phyloP scores from a whole-genome alignment of 1,140 invertebrate species.

The Drosophila sulfurigaster region DNA sequence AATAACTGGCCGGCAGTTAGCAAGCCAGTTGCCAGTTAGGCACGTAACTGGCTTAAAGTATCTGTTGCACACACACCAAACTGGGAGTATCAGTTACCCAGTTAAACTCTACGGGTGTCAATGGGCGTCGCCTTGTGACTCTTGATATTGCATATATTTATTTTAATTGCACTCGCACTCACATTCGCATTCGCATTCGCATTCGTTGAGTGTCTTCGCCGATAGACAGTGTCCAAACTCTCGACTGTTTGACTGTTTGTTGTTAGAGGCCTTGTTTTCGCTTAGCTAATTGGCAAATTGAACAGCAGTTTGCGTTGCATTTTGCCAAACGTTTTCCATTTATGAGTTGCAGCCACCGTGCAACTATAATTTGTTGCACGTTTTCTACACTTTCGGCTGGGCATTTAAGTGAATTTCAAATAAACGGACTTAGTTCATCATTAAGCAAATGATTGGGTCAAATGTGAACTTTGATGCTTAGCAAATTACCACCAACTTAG shows the following conservation, averaged over 20 bases:
- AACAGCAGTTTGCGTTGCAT: conserved; percentile 10
- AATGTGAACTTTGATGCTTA: no score
- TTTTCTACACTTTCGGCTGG: background rate
- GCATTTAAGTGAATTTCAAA: background rate
- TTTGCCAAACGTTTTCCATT: background rate
- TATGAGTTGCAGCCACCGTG: background rate
- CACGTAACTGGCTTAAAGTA: conserved; percentile 69
- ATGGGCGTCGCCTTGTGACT: conserved; percentile 32
- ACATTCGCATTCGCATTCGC: background rate
- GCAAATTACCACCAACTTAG: background rate
- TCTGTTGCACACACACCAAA: conserved; percentile 53
- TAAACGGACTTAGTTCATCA: background rate
- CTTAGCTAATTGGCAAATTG: conserved; percentile 43
- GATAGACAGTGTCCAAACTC: conserved; percentile 19
- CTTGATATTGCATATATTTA: conserved; percentile 73
- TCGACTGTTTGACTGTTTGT: background rate
- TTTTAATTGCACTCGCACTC: conserved; percentile 65
- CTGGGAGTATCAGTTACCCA: conserved; percentile 56
- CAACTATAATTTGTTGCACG: background rate
- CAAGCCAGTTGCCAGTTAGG: conserved; percentile 48
- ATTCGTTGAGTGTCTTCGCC: conserved; percentile 4
- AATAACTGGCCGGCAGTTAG: conserved; percentile 67
- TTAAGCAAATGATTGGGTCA: no score
- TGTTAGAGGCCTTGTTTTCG: conserved; percentile 27
- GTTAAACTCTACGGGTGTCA: conserved; percentile 36